Conservation (phyloP, 30 jellyfish, hydroid and myxozoan species). For the Nemopilema nomurai region DNA sequence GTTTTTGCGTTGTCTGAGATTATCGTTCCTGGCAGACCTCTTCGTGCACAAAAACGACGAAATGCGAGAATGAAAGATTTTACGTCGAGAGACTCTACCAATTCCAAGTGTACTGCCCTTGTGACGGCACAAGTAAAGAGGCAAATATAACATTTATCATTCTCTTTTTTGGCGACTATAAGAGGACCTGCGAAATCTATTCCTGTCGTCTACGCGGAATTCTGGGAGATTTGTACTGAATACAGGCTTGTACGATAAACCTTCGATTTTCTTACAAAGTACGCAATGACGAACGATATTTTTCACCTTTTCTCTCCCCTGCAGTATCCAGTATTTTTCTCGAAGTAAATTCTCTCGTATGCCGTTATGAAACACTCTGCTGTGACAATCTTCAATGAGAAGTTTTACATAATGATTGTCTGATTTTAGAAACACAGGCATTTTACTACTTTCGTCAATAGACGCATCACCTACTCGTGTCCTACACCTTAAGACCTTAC, state of each 20-base stretch:
- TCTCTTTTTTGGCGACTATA: background rate
- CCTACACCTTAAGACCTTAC: no score
- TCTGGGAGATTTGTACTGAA: background rate
- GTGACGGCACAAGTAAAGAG: constrained; percentile 59
- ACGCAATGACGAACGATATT: background rate
- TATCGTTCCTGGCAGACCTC: constrained; percentile 37
- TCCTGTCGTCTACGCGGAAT: no score
- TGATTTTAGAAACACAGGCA: no score
- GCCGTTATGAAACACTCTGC: background rate
- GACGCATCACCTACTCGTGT: no score
- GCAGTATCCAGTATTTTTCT: background rate
- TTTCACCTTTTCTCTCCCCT: background rate
- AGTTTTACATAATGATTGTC: no score
- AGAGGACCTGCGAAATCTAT: constrained; percentile 61
- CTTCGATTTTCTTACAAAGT: background rate
- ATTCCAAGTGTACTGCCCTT: constrained; percentile 56
- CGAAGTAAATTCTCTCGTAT: background rate
- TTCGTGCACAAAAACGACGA: constrained; percentile 15
- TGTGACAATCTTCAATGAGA: no score
- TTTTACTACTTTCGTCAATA: no score
- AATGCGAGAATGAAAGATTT: constrained; percentile 12
- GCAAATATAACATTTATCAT: no score
- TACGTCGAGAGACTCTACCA: constrained; percentile 17
- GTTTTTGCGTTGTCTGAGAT: constrained; percentile 47
- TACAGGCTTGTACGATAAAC: background rate